Percentiles rank a stretch among this genome's conserved stretches.
Conservation (phyloP, 2,888 invertebrate genomes). For the Liposcelis brunnea region DNA sequence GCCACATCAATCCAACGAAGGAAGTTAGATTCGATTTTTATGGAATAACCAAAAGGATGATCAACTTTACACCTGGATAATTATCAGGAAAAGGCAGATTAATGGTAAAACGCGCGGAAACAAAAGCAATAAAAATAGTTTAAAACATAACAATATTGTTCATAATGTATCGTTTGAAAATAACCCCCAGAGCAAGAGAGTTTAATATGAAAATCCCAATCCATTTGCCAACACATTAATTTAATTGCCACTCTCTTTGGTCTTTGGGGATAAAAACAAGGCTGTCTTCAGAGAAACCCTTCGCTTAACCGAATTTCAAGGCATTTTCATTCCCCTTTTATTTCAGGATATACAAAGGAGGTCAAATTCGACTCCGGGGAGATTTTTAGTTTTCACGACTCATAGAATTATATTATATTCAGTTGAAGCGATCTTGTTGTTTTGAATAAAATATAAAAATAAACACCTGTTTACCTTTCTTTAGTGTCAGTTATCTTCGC, state of each 20-base stretch:
- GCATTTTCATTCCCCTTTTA: conserved; percentile 10
- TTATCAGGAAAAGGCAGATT: no score
- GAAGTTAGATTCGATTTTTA: no score
- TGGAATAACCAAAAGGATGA: no score
- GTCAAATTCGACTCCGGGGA: background rate
- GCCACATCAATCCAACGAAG: no score
- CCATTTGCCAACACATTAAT: conserved; percentile 8
- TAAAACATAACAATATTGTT: conserved; percentile 10
- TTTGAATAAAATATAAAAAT: no score
- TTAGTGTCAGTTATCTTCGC: no score
- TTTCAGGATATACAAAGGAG: conserved; percentile 4
- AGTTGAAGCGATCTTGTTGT: no score
- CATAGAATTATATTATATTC: background rate
- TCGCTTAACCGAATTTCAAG: conserved; percentile 11
- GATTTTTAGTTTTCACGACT: conserved; percentile 1
- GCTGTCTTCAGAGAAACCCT: conserved; percentile 4
- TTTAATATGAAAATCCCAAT: conserved; percentile 1
- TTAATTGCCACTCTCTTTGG: conserved; percentile 6
- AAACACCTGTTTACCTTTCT: no score
- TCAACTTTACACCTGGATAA: no score
- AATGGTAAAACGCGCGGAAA: no score
- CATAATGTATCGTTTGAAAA: background rate
- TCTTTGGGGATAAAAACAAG: conserved; percentile 3
- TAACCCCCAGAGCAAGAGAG: no score
- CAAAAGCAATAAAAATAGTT: conserved; percentile 1